Conservation (phyloP, 1,140 invertebrate genomes). For the Lerema accius region DNA sequence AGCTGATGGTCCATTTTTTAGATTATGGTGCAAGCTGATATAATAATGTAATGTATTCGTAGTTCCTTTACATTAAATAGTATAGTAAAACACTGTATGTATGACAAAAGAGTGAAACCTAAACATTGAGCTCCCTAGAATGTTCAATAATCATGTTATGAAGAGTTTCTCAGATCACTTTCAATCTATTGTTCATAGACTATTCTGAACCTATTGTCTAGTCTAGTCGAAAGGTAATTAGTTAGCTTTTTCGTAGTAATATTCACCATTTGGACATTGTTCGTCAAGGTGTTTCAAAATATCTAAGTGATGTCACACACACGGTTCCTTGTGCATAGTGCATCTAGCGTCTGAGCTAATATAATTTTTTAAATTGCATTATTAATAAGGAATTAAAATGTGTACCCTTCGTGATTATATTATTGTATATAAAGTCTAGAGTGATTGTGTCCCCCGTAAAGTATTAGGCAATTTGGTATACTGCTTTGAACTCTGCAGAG, state of each 20-base stretch:
- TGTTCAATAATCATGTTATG: constrained; percentile 14
- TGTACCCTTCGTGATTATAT: constrained; percentile 62
- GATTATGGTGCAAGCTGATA: no score
- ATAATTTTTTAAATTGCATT: constrained; percentile 41
- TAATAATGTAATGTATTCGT: no score
- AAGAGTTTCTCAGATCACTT: constrained; percentile 46
- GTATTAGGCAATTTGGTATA: constrained; percentile 68
- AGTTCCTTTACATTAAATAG: no score
- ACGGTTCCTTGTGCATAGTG: constrained; percentile 38
- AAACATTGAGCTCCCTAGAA: constrained; percentile 25
- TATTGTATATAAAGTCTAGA: constrained; percentile 75
- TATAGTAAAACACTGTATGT: background rate
- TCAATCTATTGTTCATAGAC: constrained; percentile 47
- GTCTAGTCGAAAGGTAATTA: constrained; percentile 17
- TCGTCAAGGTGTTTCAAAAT: constrained; percentile 48
- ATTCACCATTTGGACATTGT: constrained; percentile 72
- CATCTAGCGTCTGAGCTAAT: constrained; percentile 39
- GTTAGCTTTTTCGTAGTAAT: constrained; percentile 18
- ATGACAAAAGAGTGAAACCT: constrained; percentile 9
- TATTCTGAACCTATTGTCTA: constrained; percentile 13
- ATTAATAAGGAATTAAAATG: constrained; percentile 55
- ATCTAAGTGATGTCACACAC: constrained; percentile 41
- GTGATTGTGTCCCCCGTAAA: constrained; percentile 65
- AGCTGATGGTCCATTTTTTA: background rate
- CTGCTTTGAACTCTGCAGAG: constrained; percentile 65